Conservation (phyloP, 2,888 invertebrate species). For the Yponomeuta evonymella region DNA sequence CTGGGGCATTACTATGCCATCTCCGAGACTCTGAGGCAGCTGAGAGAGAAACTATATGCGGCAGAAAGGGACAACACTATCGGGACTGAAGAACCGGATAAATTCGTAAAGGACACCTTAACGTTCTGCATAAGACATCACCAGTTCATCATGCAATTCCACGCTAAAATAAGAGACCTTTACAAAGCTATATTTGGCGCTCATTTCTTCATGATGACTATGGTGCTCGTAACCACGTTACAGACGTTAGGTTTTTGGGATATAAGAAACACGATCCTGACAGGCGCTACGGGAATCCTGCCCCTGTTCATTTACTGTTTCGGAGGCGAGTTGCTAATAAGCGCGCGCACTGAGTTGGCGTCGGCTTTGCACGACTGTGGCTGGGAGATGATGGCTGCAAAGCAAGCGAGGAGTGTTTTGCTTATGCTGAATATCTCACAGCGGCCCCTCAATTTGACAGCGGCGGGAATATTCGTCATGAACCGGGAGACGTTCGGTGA, state of each 20-base stretch:
- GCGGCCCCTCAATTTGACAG: conserved; percentile 40
- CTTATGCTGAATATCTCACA: conserved; percentile 42
- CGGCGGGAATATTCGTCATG: conserved; percentile 46
- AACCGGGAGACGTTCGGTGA: conserved; percentile 48
- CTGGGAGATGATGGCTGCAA: conserved; percentile 45
- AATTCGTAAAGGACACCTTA: conserved; percentile 32
- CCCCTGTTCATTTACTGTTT: conserved; percentile 52
- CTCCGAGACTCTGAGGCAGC: conserved; percentile 37
- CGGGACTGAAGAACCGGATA: conserved; percentile 11
- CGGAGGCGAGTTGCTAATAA: conserved; percentile 46
- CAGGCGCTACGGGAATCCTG: conserved; percentile 42
- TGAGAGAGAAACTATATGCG: conserved; percentile 26
- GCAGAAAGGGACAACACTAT: conserved; percentile 17
- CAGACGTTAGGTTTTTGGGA: conserved; percentile 50
- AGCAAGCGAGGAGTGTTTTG: conserved; percentile 36
- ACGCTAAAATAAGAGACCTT: conserved; percentile 35
- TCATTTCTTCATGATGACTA: conserved; percentile 48
- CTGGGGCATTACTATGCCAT: conserved; percentile 49
- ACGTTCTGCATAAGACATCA: conserved; percentile 45
- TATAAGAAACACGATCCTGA: conserved; percentile 41
- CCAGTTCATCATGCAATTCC: conserved; percentile 42
- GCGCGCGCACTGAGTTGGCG: conserved; percentile 39
- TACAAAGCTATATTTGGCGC: conserved; percentile 44
- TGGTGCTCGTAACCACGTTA: conserved; percentile 46
- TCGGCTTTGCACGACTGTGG: conserved; percentile 39